These are phyloP conservation scores for Bovichtus diacanthus DNA, from an alignment of 2,797 vertebrate genomes.

Conservation along the genomic window DNA sequence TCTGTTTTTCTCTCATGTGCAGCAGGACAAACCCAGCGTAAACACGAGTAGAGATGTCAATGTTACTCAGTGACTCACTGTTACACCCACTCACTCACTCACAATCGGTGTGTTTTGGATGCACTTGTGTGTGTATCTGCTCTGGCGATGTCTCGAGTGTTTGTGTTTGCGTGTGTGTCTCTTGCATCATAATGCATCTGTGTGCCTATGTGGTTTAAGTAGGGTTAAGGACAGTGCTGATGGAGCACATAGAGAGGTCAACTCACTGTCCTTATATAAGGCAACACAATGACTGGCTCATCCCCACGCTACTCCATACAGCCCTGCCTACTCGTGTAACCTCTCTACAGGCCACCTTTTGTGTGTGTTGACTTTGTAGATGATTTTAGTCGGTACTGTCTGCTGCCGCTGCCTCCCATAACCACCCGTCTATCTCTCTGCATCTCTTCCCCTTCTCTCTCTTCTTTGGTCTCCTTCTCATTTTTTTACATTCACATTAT, in stretches of 20 bases:
- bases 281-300: conserved; percentile 51
- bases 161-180: not conserved
- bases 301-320: conserved; percentile 26
- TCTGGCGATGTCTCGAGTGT: conserved; percentile 16
- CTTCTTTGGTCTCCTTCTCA: conserved; percentile 12
- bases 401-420: conserved; percentile 14
- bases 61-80: conserved; percentile 73
- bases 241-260: conserved; percentile 55
- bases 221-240: conserved; percentile 62
- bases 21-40: conserved; percentile 68
- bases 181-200: conserved; percentile 36
- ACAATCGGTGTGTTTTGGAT: conserved; percentile 30
- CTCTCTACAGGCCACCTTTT: conserved; percentile 38
- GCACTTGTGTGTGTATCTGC: conserved; percentile 41
- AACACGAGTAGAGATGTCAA: conserved; percentile 69
- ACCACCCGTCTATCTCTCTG: conserved; percentile 10
- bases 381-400: conserved; percentile 35
- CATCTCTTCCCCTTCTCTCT: not conserved
- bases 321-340: conserved; percentile 43
- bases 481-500: conserved; percentile 40
- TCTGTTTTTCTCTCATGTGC: conserved; percentile 56
- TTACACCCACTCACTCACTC: conserved; percentile 47
- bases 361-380: conserved; percentile 35
- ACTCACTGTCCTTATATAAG: conserved; percentile 58
- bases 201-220: conserved; percentile 54